These are phyloP conservation scores for Slavum lentiscoides DNA, from an alignment of 2,888 invertebrate genomes.

Conservation along the genomic window DNA sequence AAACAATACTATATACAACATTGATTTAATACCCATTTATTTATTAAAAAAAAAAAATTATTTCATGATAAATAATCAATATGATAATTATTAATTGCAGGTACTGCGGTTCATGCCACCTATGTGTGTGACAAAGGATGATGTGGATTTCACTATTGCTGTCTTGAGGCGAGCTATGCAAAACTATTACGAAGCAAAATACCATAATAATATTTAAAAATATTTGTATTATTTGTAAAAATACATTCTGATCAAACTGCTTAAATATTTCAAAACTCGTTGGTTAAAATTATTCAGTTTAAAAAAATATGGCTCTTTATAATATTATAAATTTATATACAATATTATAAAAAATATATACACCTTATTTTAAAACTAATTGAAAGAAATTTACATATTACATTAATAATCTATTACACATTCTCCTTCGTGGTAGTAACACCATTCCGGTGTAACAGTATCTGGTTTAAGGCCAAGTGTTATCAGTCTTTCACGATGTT, in stretches of 20 bases:
- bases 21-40: too few species aligned
- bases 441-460: constrained; percentile 76
- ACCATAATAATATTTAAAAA: constrained; percentile 44
- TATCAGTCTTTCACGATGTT: constrained; percentile 70
- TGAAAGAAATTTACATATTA: neutral
- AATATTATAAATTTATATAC: neutral
- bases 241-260: neutral
- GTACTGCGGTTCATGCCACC: constrained; percentile 91
- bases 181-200: constrained; percentile 57
- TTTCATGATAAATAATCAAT: neutral
- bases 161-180: constrained; percentile 67
- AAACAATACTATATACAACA: too few species aligned
- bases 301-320: neutral
- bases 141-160: constrained; percentile 75
- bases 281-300: neutral
- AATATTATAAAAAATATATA: neutral
- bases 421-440: constrained; percentile 70
- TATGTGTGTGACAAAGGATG: constrained; percentile 85
- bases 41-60: too few species aligned
- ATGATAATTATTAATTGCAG: constrained; percentile 62
- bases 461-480: constrained; percentile 71
- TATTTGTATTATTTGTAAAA: constrained; percentile 3
- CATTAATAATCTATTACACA: constrained; percentile 59
- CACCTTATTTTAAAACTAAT: neutral
- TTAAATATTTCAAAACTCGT: neutral